phyloP scores from a whole-genome alignment of 2,797 vertebrate genomes.

The Takifugu rubripes region DNA sequence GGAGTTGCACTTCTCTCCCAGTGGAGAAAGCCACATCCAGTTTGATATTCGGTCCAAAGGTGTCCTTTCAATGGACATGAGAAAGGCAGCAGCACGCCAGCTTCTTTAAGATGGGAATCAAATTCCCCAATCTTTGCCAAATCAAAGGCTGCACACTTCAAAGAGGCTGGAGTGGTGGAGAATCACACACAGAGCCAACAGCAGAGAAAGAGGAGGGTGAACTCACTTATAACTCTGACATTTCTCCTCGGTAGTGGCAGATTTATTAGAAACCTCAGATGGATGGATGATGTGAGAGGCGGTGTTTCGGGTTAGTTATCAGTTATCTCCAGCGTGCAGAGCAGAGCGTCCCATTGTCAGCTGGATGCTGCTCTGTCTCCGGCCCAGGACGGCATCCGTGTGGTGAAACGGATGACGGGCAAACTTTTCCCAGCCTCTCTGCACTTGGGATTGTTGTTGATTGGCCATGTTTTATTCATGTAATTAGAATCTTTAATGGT shows the following conservation, averaged over 20 bases:
- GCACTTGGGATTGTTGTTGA: slow-evolving; percentile 29
- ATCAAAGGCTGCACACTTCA: slow-evolving; percentile 57
- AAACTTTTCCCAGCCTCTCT: slow-evolving; percentile 25
- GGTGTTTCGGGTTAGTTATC: slow-evolving; percentile 29
- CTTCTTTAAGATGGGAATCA: slow-evolving; percentile 30
- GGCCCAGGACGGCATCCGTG: slow-evolving; percentile 46
- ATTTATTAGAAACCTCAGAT: neutral
- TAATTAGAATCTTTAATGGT: slow-evolving; percentile 60
- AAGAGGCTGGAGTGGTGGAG: slow-evolving; percentile 46
- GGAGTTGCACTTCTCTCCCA: slow-evolving; percentile 25
- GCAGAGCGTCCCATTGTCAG: slow-evolving; percentile 55
- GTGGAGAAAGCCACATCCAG: slow-evolving; percentile 27
- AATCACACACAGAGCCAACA: slow-evolving; percentile 24
- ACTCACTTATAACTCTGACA: slow-evolving; percentile 39
- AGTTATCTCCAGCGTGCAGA: slow-evolving; percentile 66
- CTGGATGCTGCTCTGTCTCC: slow-evolving; percentile 54
- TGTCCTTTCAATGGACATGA: slow-evolving; percentile 31
- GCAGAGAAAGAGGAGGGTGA: slow-evolving; percentile 15
- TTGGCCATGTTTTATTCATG: slow-evolving; percentile 50
- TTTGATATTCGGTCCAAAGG: slow-evolving; percentile 53
- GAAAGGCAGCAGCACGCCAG: slow-evolving; percentile 40
- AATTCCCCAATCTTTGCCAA: slow-evolving; percentile 55
- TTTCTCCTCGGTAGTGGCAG: slow-evolving; percentile 26
- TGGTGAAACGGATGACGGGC: slow-evolving; percentile 52
- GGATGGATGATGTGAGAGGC: slow-evolving; percentile 32